Base-by-base conservation (phyloP, 1,140 invertebrate species). In the Ephestia elutella region DNA sequence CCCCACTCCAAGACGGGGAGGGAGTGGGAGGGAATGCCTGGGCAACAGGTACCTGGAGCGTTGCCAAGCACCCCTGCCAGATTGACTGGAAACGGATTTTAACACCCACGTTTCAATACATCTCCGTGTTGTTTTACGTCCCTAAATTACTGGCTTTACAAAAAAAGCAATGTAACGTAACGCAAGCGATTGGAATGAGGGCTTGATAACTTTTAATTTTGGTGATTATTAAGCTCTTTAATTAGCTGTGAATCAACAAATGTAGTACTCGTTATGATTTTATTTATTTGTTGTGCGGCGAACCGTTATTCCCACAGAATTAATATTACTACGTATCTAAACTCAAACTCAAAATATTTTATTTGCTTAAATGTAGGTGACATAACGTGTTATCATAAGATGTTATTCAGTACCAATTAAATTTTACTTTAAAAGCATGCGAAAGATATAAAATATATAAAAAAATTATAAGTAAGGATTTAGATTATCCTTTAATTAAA, bases 31-130 rank as follows among this genome's bases (percentile, higher is more conserved):
- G 20, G 51, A 32, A 55, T 54, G 49, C 51, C 60, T 25, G 32
- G 58, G 67, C 63, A 69, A 69, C 67, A 69, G 67, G 67, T 69
- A 63, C 60, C 58, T 56, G 49, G 56, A 65, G 66, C 57, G 59
- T 59, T 62, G 62, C 62, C 59, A 64, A 60, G 58, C 60, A 56
- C 17, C 49, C 44, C 35, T 25, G 51, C 54, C 62, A 68, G 60
- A 54, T 60, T 17, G 54, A 59, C 57, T 54, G 32, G 58, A 60
- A 60, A 20, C 5, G 17, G 18, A 19, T 48, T 21, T 30, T 20
- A 53, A 60, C 18, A 60, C 28, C n/a, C 38, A 17, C 19, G 1
- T 18, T 15, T 35, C 1, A 38, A 32, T 59, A 20, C 57, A 59
- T 25, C 50, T 17, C 30, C 30, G 8, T 30, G 17, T 30, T 30